Evolutionary conservation across 2,888 invertebrate species (phyloP).

Genomic region (Laspeyria flexula): DNA sequence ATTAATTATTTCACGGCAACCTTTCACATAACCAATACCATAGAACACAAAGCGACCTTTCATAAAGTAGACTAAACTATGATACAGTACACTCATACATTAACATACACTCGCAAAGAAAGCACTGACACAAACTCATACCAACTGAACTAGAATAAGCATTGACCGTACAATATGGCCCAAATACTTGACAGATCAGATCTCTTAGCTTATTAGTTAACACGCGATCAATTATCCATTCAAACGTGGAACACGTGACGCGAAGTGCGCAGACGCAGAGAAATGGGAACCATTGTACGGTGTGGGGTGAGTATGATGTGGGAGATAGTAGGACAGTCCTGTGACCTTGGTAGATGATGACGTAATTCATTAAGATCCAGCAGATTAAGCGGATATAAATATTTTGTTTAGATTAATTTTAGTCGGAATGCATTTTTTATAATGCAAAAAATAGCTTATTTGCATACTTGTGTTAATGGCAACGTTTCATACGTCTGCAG

Average conservation of each 20-base stretch:
- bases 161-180: conserved; percentile 44
- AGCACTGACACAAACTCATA: conserved; percentile 10
- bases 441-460: too few relatives aligned
- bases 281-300: conserved; percentile 50
- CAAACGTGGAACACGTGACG: conserved; percentile 50
- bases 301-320: conserved; percentile 24
- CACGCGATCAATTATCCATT: conserved; percentile 60
- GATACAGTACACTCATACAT: too few relatives aligned
- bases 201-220: conserved; percentile 43
- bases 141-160: conserved; percentile 37
- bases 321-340: not conserved
- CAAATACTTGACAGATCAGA: conserved; percentile 45
- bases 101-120: conserved; percentile 6
- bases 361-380: too few relatives aligned
- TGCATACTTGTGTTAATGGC: too few relatives aligned
- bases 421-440: too few relatives aligned
- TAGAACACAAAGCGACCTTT: too few relatives aligned
- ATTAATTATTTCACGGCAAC: too few relatives aligned
- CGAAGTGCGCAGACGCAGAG: conserved; percentile 43
- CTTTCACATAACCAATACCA: too few relatives aligned
- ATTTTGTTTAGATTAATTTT: too few relatives aligned
- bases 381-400: too few relatives aligned
- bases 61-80: too few relatives aligned
- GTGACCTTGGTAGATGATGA: not conserved
- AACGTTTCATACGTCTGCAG: too few relatives aligned